Percentiles rank a stretch among this genome's conserved stretches.
These are phyloP conservation scores for Griposia aprilina DNA, from an alignment of 2,888 invertebrate genomes.

Conservation along the genomic window DNA sequence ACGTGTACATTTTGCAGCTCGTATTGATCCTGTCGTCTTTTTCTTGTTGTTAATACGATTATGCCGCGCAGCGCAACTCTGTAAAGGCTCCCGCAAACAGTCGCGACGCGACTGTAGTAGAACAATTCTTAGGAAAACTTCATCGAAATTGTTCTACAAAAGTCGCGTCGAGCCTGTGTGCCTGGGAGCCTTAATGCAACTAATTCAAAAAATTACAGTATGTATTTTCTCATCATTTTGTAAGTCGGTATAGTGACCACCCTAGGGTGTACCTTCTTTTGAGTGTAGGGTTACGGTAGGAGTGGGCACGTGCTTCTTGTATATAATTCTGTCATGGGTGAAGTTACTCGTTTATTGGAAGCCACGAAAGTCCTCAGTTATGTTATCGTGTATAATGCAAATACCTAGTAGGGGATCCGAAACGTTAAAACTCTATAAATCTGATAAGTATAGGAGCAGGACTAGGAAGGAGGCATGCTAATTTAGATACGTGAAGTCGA, in stretches of 20 bases:
- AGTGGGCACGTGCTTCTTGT: neutral
- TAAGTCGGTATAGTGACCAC: neutral
- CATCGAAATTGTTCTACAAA: too few species aligned
- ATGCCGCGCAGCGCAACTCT: constrained; percentile 24
- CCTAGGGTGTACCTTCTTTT: neutral
- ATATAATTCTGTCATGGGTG: neutral
- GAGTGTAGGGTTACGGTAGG: neutral
- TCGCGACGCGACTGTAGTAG: too few species aligned
- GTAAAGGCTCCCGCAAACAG: neutral
- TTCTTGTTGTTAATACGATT: constrained; percentile 76
- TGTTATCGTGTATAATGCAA: neutral
- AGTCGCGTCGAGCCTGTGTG: too few species aligned
- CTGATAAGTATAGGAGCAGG: neutral
- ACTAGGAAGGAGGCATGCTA: constrained; percentile 78
- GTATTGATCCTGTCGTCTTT: constrained; percentile 85
- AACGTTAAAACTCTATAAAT: neutral
- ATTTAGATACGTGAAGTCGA: constrained; percentile 78
- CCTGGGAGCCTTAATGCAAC: constrained; percentile 9
- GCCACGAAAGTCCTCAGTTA: neutral
- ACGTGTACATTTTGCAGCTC: constrained; percentile 90
- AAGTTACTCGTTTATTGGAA: constrained; percentile 1
- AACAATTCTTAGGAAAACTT: too few species aligned
- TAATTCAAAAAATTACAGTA: constrained; percentile 1
- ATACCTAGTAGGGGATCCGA: neutral
- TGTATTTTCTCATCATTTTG: neutral